Evolutionary conservation across 2,888 invertebrate species (phyloP), one percentile per base, ranked within the genome.

Genomic region (Neria commutata): DNA sequence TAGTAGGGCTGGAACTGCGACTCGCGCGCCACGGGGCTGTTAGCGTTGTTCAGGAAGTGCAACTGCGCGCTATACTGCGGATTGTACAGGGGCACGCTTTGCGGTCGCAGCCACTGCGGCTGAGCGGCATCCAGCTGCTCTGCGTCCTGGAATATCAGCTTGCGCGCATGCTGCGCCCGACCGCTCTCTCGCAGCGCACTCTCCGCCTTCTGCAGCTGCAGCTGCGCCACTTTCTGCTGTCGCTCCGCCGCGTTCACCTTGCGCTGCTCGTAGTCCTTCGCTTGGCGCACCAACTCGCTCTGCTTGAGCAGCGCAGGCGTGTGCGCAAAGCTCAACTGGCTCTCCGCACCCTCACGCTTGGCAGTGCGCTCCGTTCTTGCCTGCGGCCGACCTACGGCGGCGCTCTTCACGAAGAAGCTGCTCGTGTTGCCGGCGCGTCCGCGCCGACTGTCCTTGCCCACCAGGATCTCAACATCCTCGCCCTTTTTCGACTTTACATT

Each of bases 401-500:
- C 52, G 33, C 70, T 71, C 42, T 71, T 67, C 16, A 75, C 74
- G 61, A 77, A 76, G 54, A 73, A 75, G 3, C 75, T 73, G 0
- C 58, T 63, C 0, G 72, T 68, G 3, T 69, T 66, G 42, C 68
- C 70, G 16, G 70, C 70, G 2, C 74, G 70, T 3, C 69, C 78
- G 33, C 74, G 73, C 33, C 79, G 69, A 37, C 78, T 77, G 23
- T 79, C 69, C 42, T 69, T 77, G 23, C 76, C 80, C 14, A 77
- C 79, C n/a, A 77, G 56, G 11, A 93, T 83, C 68, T 91, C 91
- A 0, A 92, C 91, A 23, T 91, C 82, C 60, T 88, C 89, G 2
- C 93, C 93, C 21, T 89, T 86, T 73, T 88, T 88, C 0, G 91
- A 91, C 70, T 89, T 86, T 0, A 93, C 91, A 72, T 88, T 90